Conservation (phyloP, 2,797 vertebrate genomes). For the Syngnathus rostellatus region DNA sequence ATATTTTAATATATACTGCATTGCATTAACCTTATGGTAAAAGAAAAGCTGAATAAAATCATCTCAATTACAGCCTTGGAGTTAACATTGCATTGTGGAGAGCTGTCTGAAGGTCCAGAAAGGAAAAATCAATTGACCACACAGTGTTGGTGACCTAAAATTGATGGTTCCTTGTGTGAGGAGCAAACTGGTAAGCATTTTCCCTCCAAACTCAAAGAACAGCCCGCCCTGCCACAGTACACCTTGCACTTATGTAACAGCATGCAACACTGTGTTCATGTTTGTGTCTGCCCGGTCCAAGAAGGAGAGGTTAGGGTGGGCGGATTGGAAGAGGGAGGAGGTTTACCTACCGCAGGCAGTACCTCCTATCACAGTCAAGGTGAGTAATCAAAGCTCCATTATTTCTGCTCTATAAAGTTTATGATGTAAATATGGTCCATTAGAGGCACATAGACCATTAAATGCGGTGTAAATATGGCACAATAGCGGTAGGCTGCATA, state of each 20-base stretch:
- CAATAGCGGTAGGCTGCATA: neutral
- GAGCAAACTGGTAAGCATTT: neutral
- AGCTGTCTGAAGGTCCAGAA: no score
- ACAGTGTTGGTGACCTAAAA: neutral
- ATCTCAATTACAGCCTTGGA: no score
- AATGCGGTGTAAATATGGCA: neutral
- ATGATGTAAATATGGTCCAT: neutral
- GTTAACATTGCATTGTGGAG: no score
- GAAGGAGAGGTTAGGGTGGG: neutral
- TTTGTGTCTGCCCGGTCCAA: neutral
- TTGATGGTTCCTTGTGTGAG: neutral
- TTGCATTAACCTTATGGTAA: no score
- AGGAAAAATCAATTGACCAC: neutral
- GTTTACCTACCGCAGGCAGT: neutral
- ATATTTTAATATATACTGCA: no score
- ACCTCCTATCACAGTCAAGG: neutral
- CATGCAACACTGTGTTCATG: constrained; percentile 17
- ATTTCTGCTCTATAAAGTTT: neutral
- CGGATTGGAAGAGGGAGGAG: neutral
- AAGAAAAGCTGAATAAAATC: no score
- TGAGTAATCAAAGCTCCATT: neutral
- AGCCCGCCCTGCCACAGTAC: constrained; percentile 33
- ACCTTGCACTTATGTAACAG: constrained; percentile 42
- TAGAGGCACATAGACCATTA: neutral
- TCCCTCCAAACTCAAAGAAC: constrained; percentile 25